phyloP scores from a whole-genome alignment of 2,888 invertebrate species.

The Meliscaeva auricollis region DNA sequence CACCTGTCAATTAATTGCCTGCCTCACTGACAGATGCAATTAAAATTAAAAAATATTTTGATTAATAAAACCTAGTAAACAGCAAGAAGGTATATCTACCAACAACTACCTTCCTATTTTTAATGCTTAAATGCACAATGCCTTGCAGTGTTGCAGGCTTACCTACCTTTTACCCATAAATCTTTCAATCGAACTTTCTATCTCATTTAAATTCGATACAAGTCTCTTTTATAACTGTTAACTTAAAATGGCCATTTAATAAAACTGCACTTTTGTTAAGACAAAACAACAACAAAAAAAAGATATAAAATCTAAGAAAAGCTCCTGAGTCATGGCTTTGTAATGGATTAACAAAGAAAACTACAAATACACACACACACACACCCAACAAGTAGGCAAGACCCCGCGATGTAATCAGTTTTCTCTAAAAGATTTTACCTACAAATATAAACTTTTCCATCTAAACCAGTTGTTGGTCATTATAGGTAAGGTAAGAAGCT shows the following conservation, averaged over 20 bases:
- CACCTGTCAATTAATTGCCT: conserved; percentile 31
- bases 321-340: conserved; percentile 33
- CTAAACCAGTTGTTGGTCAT: conserved; percentile 35
- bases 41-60: conserved; percentile 15
- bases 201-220: conserved; percentile 60
- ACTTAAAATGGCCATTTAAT: conserved; percentile 13
- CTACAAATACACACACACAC: conserved; percentile 10
- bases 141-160: not conserved
- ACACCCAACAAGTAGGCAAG: not conserved
- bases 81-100: not conserved
- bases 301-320: conserved; percentile 27
- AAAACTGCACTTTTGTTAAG: conserved; percentile 22
- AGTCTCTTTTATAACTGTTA: conserved; percentile 30
- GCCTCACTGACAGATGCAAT: conserved; percentile 31
- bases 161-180: not conserved
- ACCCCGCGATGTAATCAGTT: conserved; percentile 29
- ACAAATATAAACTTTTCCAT: conserved; percentile 26
- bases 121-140: conserved; percentile 17
- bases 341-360: conserved; percentile 36
- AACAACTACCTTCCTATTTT: not conserved
- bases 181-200: conserved; percentile 56
- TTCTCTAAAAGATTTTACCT: conserved; percentile 29
- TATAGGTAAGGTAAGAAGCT: conserved; percentile 22
- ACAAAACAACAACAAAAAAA: not conserved
- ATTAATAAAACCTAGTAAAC: conserved; percentile 3